phyloP scores from a whole-genome alignment of 2,888 invertebrate genomes.

The Liposcelis brunnea region DNA sequence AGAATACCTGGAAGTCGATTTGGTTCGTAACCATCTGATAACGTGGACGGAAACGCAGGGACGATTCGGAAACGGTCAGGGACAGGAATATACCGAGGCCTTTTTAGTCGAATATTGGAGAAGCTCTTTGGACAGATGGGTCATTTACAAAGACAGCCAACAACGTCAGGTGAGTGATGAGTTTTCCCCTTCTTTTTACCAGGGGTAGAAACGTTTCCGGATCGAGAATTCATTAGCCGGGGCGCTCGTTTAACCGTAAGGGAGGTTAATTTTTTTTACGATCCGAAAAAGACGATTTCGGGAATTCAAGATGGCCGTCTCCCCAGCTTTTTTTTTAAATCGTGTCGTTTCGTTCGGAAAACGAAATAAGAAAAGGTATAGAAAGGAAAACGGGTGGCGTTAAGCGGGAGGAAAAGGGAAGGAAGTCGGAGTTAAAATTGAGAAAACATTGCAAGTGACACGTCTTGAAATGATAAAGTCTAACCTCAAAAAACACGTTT shows the following conservation, averaged over 20 bases:
- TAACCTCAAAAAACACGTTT: too few species aligned
- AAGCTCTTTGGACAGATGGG: conserved; percentile 47
- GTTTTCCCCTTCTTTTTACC: neutral
- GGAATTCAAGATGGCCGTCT: neutral
- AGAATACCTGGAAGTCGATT: conserved; percentile 69
- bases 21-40: conserved; percentile 55
- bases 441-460: too few species aligned
- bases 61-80: conserved; percentile 77
- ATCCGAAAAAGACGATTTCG: neutral
- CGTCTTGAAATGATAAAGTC: too few species aligned
- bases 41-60: conserved; percentile 80
- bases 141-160: conserved; percentile 58
- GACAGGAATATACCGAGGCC: conserved; percentile 71
- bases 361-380: neutral
- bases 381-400: too few species aligned
- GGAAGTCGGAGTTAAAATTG: too few species aligned
- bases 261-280: neutral
- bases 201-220: too few species aligned
- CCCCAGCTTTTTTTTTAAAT: neutral
- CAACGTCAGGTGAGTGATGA: conserved; percentile 48
- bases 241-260: neutral
- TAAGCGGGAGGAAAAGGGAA: too few species aligned
- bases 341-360: conserved; percentile 6
- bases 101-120: conserved; percentile 74
- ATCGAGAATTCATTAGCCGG: neutral